Conservation (phyloP, 1,140 invertebrate species). For the Galleria mellonella region DNA sequence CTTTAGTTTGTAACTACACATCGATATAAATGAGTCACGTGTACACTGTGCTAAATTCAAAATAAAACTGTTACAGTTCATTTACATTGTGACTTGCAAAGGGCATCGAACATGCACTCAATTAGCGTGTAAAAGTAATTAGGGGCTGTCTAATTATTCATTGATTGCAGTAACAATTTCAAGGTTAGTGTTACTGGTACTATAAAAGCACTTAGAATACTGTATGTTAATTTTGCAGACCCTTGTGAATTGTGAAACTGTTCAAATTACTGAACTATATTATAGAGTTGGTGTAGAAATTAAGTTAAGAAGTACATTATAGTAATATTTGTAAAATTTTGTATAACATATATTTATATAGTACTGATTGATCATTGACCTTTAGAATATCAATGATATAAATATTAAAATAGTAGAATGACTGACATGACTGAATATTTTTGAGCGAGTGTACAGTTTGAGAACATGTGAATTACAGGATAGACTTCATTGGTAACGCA, state of each 20-base stretch:
- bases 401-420: too few species aligned
- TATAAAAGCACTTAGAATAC: neutral
- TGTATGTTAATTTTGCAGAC: neutral
- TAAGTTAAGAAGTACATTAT: too few species aligned
- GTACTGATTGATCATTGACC: too few species aligned
- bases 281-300: constrained; percentile 23
- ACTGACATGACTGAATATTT: neutral
- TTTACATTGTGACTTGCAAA: neutral
- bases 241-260: constrained; percentile 12
- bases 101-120: constrained; percentile 11
- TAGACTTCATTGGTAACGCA: constrained; percentile 66
- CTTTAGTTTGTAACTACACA: constrained; percentile 12
- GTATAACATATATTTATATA: too few species aligned
- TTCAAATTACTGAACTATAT: neutral
- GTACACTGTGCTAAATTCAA: too few species aligned
- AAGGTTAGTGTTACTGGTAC: constrained; percentile 13
- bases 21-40: too few species aligned
- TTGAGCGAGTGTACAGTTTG: constrained; percentile 33
- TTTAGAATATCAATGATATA: too few species aligned
- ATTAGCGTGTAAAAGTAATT: constrained; percentile 22
- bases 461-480: constrained; percentile 41
- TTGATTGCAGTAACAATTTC: constrained; percentile 12
- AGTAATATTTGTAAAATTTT: too few species aligned
- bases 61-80: too few species aligned
- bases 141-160: constrained; percentile 11